Percentiles rank a stretch among this genome's conserved stretches.
These are phyloP conservation scores for Callipepla californica DNA, from an alignment of 2,113 vertebrate genomes.

Conservation along the genomic window DNA sequence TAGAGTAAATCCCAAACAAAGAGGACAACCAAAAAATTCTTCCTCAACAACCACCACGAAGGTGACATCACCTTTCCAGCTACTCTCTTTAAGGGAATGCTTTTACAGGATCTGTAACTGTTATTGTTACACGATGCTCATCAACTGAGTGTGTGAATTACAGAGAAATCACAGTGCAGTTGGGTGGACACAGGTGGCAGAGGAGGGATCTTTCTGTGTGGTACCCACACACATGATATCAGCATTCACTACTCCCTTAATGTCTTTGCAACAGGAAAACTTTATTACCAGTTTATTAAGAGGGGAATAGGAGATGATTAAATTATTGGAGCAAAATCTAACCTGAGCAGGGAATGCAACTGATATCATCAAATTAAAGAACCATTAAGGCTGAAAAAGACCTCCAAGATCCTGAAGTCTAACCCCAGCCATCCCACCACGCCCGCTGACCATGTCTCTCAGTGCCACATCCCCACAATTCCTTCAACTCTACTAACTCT, in stretches of 20 bases:
- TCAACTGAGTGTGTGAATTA: neutral
- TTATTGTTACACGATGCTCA: rapidly evolving
- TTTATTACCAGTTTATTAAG: neutral
- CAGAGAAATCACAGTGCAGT: rapidly evolving
- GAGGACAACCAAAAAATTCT: neutral
- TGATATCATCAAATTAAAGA: too few relatives aligned
- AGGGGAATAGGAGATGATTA: neutral
- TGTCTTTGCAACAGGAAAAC: neutral
- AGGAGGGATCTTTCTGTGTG: neutral
- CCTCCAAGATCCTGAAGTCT: too few relatives aligned
- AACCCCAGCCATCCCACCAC: too few relatives aligned
- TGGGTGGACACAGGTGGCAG: neutral
- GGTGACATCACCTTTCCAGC: neutral
- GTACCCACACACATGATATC: neutral
- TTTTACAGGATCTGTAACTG: neutral
- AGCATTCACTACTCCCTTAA: neutral
- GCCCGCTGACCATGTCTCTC: too few relatives aligned
- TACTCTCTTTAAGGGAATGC: neutral
- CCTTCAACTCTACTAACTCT: too few relatives aligned
- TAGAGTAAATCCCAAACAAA: neutral
- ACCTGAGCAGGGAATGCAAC: neutral
- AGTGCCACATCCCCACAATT: too few relatives aligned
- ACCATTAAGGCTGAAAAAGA: too few relatives aligned
- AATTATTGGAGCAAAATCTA: neutral
- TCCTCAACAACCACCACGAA: neutral